Base-by-base conservation (phyloP, 2,888 invertebrate species). In the Cheiracanthium punctorium region DNA sequence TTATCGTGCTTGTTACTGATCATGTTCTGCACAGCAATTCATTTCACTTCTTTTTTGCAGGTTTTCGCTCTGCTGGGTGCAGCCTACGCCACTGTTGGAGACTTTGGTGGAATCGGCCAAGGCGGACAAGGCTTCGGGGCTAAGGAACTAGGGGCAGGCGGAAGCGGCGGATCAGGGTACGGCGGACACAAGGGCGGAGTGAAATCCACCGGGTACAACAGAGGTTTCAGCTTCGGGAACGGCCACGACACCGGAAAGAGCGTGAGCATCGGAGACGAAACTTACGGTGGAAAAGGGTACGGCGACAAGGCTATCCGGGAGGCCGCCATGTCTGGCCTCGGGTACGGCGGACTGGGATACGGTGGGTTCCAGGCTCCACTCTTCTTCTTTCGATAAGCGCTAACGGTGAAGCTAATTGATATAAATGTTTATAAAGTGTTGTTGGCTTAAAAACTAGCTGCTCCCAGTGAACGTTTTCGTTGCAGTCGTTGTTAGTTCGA, bases 221-320 rank as follows among this genome's bases (percentile, higher is more conserved):
- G 77, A n/a, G 76, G 82, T 17, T 82, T 82, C 77, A 82, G 76
- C 28, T 82, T 41, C 14, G 77, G 82, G 0, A 72, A 28, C 2
- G 76, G 82, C 0, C 77, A 82, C 28, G 82, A 82, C 29, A 67
- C 76, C 0, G 76, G 71, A 1, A 77, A 82, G 28, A 52, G 32
- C 17, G 64, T 77, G 1, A 65, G 48, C n/a, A 33, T 29, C 14
- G 82, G 76, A 1, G 82, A 82, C 8, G 76, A 82, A 72, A 37
- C 43, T 4, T 65, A 48, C 17, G 72, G 71, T 2, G 82, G 82
- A 12, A 82, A 82, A 72, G 82, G 82, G 33, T 77, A 32, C 48
- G 82, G 77, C 17, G 82, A 82, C 28, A 82, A 82, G 30, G 82
- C 71, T 8, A 48, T 77, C 12, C 32, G 24, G 14, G 76, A 48